Conservation (phyloP, 2,888 invertebrate species). For the Lepidonotus clava region DNA sequence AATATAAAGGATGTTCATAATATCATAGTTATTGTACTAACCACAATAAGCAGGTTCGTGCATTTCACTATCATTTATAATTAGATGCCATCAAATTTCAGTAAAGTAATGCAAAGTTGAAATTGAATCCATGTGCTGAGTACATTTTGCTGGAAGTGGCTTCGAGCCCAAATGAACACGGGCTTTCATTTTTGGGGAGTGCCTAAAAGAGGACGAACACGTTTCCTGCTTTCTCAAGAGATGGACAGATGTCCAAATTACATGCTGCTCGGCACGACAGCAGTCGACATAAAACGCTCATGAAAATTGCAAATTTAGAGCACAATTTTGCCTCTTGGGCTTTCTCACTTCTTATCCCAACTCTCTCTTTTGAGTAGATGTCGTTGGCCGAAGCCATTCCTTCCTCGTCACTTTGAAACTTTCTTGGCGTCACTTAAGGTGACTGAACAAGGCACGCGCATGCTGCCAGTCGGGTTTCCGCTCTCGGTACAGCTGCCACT, state of each 20-base stretch:
- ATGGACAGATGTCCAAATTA: background rate
- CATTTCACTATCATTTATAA: no score
- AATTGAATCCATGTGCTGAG: no score
- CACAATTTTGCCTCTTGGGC: background rate
- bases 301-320: background rate
- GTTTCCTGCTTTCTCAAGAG: background rate
- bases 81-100: no score
- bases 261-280: background rate
- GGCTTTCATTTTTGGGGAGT: no score
- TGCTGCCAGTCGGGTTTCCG: no score
- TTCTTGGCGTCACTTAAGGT: background rate
- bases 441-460: background rate
- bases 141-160: no score
- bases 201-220: background rate
- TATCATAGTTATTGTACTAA: no score
- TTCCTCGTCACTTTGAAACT: background rate
- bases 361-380: background rate
- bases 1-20: no score
- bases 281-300: background rate
- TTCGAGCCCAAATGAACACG: no score
- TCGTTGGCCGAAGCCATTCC: background rate
- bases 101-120: no score
- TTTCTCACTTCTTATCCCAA: background rate
- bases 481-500: no score
- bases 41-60: no score